Base-by-base conservation (phyloP, 2,113 vertebrate species). In the Stegastes partitus region DNA sequence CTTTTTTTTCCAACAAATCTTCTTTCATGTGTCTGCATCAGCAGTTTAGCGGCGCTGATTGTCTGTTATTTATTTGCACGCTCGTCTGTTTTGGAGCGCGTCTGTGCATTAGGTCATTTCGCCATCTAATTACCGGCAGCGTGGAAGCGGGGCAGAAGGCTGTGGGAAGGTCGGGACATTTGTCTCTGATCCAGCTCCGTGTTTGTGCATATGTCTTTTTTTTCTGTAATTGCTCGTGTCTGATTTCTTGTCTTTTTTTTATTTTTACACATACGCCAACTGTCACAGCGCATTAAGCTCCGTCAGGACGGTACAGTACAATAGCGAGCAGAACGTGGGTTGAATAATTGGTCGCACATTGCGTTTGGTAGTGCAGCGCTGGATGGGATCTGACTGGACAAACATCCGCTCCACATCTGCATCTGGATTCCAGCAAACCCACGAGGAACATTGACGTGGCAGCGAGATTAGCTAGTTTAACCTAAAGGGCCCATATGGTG, bases 111-210 rank as follows among this genome's bases (percentile, higher is more conserved):
- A 22, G 23, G 70, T 47, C 19, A 58, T 78, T 64, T 59, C 49
- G 49, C 75, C 31, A 21, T 75, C 50, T 79, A 63, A 84, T 84
- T 70, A 45, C 18, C 8, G 47, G 15, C 64, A 1, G 22, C 16
- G 47, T 37, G 3, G 68, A 75, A 78, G 59, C 69, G 14, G 69
- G 55, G 47, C 59, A 34, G 56, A 64, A 69, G 79, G 50, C 53
- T 59, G 72, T 66, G 68, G 86, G 86, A 82, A 83, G 74, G 77
- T 80, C 81, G 23, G 39, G 68, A 80, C 75, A 11, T 56, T 44
- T 18, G 21, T 63, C 44, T 86, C 45, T 22, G 55, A 59, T 58
- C 63, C 63, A 34, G 50, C 22, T 72, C 11, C 31, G 53, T 50
- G 45, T 54, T 34, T 21, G 31, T 37, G 2, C 26, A 5, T 31